Base-by-base conservation (phyloP, 2,113 vertebrate species). In the Platanista minor region DNA sequence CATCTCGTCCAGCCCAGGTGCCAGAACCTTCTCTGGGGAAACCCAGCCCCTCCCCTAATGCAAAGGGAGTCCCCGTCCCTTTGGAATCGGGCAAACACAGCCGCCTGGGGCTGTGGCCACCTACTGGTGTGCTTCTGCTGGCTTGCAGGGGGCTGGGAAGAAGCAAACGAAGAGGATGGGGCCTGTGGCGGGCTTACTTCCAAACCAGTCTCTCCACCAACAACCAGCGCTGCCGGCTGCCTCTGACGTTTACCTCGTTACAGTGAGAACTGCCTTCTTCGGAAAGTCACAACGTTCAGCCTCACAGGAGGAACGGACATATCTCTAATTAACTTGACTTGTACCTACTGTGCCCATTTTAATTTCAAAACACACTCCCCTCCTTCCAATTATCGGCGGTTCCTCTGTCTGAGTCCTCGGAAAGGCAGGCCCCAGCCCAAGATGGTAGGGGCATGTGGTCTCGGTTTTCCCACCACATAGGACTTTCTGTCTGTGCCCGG, bases 311-410 rank as follows among this genome's bases (percentile, higher is more conserved):
- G 39, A 82, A 86, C 2, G 20, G 8, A 9, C 33, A 25, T 36
- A 49, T 29, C 46, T 95, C 54, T 49, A 25, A 71, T 59, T 49
- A 57, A 18, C 18, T 25, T 54, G 46, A 80, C 39, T 67, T 78
- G 57, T 41, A 87, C 36, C 54, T 89, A 72, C 49, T 46, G 33
- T 75, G 46, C 17, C 33, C 67, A 52, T 41, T 49, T 78, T 69
- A 59, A 72, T 71, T 96, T 43, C 49, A 87, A 87, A 97, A 80
- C 46, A 43, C 14, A 20, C 61, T 92, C 27, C 5, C 7, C 14
- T 89, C 25, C 71, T 25, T 67, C 62, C 59, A 78, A 1, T 18
- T 36, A 43, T 6, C 8, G 0, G 9, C 74, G 41, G 39, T 17
- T 6, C 33, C 64, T 93, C 71, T 89, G 17, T 72, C 41, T n/a